Base-by-base conservation (phyloP, 2,113 vertebrate species). In the Carettochelys insculpta region DNA sequence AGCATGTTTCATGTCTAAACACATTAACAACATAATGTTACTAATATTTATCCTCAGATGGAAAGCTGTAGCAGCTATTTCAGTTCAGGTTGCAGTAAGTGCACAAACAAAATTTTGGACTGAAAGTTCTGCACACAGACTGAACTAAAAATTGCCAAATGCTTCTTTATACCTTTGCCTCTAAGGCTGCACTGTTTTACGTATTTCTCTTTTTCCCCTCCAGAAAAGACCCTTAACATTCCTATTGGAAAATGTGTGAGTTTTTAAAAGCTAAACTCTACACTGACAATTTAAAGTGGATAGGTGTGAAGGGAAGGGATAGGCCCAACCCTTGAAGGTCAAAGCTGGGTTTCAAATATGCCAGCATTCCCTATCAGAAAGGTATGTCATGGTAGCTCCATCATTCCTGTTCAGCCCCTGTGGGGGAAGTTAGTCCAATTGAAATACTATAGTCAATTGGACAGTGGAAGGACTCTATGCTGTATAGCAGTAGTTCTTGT, bases 191-290 rank as follows among this genome's bases (percentile, higher is more conserved):
- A 6, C 4, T 83, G 34, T 56, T 90, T 92, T 52, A 12, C 50
- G 5, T 58, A n/a, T n/a, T 68, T 34, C n/a, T 56, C 20, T 29
- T 17, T 34, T 10, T 56, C 34, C 2, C 1, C 31, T 84, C 88
- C 22, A 54, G 11, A 87, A 83, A 9, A 88, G 73, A 93, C 25
- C 38, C 47, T 79, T 94, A 90, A 73, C 34, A 56, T 87, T 92
- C 85, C 93, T 88, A 83, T 75, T 65, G 68, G 11, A 38, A 91
- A 90, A 91, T 25, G 43, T 22, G 41, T 3, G 92, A 86, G 54
- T 82, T 89, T 92, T 94, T 78, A 84, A 68, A 87, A 12, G 34
- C 11, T 71, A 1, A 45, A 85, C 53, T 89, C 56, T 13, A 56
- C n/a, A 71, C 34, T 87, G 91, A 90, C 25, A 89, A 88, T 91